Percentiles rank a stretch among this genome's conserved stretches.
Evolutionary conservation across 2,797 vertebrate genomes (phyloP).

Genomic region (Enteromius mattozi): DNA sequence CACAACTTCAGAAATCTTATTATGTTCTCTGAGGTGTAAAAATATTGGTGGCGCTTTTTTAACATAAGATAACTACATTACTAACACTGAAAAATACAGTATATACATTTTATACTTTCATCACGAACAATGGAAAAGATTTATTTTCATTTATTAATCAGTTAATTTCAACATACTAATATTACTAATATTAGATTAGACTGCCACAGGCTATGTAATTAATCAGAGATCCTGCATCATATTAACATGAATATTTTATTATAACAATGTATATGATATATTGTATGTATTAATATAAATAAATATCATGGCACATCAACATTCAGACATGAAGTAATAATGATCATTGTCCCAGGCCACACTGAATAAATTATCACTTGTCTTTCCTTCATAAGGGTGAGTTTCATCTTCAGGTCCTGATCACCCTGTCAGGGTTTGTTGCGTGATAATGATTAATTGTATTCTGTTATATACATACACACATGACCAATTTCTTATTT

Average conservation of each 20-base stretch:
- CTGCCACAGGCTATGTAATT: neutral
- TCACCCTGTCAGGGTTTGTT: neutral
- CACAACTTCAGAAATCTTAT: neutral
- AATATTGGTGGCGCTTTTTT: neutral
- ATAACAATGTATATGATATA: neutral
- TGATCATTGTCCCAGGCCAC: neutral
- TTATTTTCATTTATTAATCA: neutral
- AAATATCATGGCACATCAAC: neutral
- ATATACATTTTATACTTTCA: neutral
- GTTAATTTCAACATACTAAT: neutral
- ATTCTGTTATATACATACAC: neutral
- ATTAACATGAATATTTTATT: neutral
- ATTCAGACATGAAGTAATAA: neutral
- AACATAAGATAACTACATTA: neutral
- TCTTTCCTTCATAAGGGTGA: neutral
- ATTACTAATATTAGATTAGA: neutral
- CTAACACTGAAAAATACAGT: slow-evolving; percentile 5
- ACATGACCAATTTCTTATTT: neutral
- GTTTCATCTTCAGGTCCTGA: neutral
- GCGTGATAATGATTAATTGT: neutral
- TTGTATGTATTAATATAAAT: neutral
- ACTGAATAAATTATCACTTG: neutral
- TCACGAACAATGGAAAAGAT: neutral
- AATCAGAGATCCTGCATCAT: neutral
- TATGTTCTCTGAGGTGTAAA: neutral